Evolutionary conservation across 2,888 invertebrate genomes (phyloP).

Genomic region (Chrysomela aeneicollis): DNA sequence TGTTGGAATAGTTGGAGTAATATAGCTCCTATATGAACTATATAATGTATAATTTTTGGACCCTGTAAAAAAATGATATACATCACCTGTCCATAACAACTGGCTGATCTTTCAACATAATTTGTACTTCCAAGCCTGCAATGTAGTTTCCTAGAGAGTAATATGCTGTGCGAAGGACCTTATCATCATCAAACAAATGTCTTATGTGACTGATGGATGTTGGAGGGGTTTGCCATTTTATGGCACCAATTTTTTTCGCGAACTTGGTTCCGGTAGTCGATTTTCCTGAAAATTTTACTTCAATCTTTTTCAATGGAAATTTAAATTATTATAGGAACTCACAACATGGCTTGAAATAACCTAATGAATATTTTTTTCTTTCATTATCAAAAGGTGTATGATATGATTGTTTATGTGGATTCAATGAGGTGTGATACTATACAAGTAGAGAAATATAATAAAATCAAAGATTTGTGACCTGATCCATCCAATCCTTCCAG

Average conservation of each 20-base stretch:
- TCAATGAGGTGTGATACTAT: no score
- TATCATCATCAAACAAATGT: slow-evolving; percentile 53
- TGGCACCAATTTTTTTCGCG: slow-evolving; percentile 53
- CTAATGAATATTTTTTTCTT: no score
- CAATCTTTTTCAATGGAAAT: neutral
- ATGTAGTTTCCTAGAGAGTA: slow-evolving; percentile 63
- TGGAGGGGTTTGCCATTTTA: slow-evolving; percentile 58
- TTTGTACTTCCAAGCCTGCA: slow-evolving; percentile 57
- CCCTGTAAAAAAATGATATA: neutral
- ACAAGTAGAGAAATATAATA: no score
- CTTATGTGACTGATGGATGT: slow-evolving; percentile 55
- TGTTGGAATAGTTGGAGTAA: no score
- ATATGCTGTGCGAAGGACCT: slow-evolving; percentile 56
- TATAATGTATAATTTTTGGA: no score
- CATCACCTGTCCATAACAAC: slow-evolving; percentile 63
- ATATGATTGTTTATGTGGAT: no score
- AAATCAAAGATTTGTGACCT: no score
- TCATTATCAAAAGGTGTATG: no score
- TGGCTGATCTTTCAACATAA: slow-evolving; percentile 52
- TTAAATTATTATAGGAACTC: no score
- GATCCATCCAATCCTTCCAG: slow-evolving; percentile 63
- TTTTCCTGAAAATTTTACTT: slow-evolving; percentile 57
- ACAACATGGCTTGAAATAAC: no score
- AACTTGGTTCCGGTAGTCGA: slow-evolving; percentile 56
- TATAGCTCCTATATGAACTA: no score